Base-by-base conservation (phyloP, 2,888 invertebrate genomes). In the Silvanus unidentatus region DNA sequence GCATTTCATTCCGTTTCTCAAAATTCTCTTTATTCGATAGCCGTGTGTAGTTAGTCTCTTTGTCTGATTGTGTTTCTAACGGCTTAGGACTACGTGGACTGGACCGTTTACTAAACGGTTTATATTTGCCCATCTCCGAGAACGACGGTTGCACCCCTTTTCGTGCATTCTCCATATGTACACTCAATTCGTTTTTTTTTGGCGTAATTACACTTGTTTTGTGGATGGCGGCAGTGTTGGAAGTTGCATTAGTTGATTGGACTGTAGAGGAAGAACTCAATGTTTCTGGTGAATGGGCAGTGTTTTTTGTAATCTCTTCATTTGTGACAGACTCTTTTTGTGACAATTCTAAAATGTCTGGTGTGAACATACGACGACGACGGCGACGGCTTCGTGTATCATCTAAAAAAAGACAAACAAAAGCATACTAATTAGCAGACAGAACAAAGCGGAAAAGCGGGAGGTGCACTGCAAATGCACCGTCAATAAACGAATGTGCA, bases 151-250 rank as follows among this genome's bases (percentile, higher is more conserved):
- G 53, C 12, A 66, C 59, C 16, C 67, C 64, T 43, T 60, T 62
- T 6, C 71, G 60, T n/a, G 71, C 71, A 44, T 72, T 71, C 50
- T 70, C 70, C 72, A 71, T 72, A 48, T 72, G 71, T 39, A 70
- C 53, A 40, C 70, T 67, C 39, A 71, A 55, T 48, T 69, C 68
- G 14, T 69, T 68, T 52, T 62, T 63, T 45, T 55, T 59, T 9
- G 39, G 11, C 47, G 42, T 40, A 8, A 60, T 53, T 61, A 62
- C 61, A 63, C 62, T 64, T 62, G 52, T 59, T 13, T 27, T 37
- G n/a, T 12, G 6, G 5, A 9, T 8, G n/a, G 6, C 29, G 14
- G 42, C 35, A 28, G 45, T 51, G 39, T 53, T 55, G 39, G 51
- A 47, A 40, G 44, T 53, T 30, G 51, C 44, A 46, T 39, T 44